Base-by-base conservation (phyloP, 2,113 vertebrate genomes). In the Ptilorrhoa leucosticta region DNA sequence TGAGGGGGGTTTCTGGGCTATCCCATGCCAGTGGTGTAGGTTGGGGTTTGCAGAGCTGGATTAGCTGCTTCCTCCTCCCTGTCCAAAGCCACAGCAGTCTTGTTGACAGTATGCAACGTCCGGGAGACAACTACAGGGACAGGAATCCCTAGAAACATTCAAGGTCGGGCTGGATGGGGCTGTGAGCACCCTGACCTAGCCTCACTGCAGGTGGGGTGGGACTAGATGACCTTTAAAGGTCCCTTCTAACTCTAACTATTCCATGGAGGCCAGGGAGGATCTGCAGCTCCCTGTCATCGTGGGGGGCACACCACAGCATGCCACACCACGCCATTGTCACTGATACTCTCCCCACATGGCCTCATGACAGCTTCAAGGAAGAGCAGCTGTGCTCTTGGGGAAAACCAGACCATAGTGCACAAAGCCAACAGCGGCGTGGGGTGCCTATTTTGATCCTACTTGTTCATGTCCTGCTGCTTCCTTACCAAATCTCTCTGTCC, bases 321-420 rank as follows among this genome's bases (percentile, higher is more conserved):
- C 18, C 44, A 82, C 35, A 64, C 11, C 37, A 48, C 0, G 0
- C 17, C 28, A 20, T 5, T 15, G 2, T 15, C 66, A 83, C 23
- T 5, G 13, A 73, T 31, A 15, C 20, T 87, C 50, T 45, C 26
- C 19, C 17, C 22, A 48, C 56, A 77, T 2, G 7, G 53, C 24
- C n/a, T 48, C 4, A 1, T 9, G 6, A 85, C 22, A 76, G 45
- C 45, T 39, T 37, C 40, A 56, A 33, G 17, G 37, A 83, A 58
- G 11, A 9, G 44, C 42, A 94, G 42, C 20, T 7, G 1, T n/a
- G 4, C 13, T 33, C 39, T 23, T 58, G 10, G 15, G 30, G 27
- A 50, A 88, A 88, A 57, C 9, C n/a, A 80, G 30, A 40, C n/a
- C 13, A 39, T 7, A 50, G 30, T 3, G 1, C 56, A 53, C 39